Percentiles rank a stretch among this genome's conserved stretches.
These are phyloP conservation scores for Euphydryas editha DNA, from an alignment of 2,888 invertebrate genomes.

Conservation along the genomic window DNA sequence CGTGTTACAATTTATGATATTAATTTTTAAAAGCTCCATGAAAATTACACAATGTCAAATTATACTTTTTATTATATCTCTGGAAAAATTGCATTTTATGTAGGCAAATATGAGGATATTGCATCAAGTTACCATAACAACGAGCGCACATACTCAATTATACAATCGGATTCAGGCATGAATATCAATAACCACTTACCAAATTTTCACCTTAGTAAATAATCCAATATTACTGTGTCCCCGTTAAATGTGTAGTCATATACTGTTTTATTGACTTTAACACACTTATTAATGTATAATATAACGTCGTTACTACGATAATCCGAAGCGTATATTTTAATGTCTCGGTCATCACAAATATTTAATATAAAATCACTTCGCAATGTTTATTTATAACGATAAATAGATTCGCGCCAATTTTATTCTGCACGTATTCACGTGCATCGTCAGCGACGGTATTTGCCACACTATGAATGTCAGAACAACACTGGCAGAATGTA, in stretches of 20 bases:
- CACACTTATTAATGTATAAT: slow-evolving; percentile 67
- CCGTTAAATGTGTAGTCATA: slow-evolving; percentile 51
- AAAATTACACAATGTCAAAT: not conserved
- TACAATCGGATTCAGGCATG: not conserved
- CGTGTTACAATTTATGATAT: not conserved
- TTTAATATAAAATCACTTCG: slow-evolving; percentile 17
- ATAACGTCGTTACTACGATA: slow-evolving; percentile 65
- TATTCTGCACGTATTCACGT: slow-evolving; percentile 45
- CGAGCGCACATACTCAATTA: not conserved
- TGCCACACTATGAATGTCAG: slow-evolving; percentile 61
- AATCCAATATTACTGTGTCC: slow-evolving; percentile 50
- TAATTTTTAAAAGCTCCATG: too few relatives aligned
- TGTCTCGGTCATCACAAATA: slow-evolving; percentile 71
- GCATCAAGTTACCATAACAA: not conserved
- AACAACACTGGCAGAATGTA: slow-evolving; percentile 52
- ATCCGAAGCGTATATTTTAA: slow-evolving; percentile 65
- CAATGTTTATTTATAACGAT: slow-evolving; percentile 40
- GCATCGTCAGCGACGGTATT: slow-evolving; percentile 46
- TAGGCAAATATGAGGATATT: not conserved
- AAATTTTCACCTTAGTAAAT: slow-evolving; percentile 40
- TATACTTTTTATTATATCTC: not conserved
- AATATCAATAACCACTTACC: slow-evolving; percentile 41
- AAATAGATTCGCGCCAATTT: slow-evolving; percentile 53
- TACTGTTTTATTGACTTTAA: slow-evolving; percentile 68
- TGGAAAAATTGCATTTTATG: not conserved